A percentile compares a stretch with the other conserved stretches of the same genome.
Evolutionary conservation across 2,113 vertebrate species (phyloP).

Genomic region (Brienomyrus brachyistius): DNA sequence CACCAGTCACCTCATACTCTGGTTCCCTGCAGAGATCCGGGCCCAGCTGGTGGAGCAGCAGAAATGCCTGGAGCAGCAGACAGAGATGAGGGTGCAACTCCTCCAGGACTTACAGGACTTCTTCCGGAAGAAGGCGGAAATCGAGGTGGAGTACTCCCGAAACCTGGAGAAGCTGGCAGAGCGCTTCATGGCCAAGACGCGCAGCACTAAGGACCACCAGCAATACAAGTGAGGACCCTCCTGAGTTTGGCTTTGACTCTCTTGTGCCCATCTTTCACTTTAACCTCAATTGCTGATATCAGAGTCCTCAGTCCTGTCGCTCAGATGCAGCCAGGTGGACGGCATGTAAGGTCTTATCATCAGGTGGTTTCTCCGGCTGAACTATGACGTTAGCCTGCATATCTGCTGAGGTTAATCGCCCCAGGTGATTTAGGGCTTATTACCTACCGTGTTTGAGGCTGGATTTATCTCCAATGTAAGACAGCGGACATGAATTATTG

Average conservation of each 20-base stretch:
- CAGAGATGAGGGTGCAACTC: slow-evolving; percentile 91
- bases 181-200: slow-evolving; percentile 95
- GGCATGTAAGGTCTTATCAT: background rate
- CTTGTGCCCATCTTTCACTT: background rate
- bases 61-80: slow-evolving; percentile 97
- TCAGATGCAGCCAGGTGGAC: background rate
- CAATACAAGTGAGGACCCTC: slow-evolving; percentile 85
- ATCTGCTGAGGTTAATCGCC: background rate
- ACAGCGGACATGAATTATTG: background rate
- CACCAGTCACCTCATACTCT: background rate
- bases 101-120: slow-evolving; percentile 98
- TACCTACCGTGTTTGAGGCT: background rate
- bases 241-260: background rate
- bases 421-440: background rate
- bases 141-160: slow-evolving; percentile 93
- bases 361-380: background rate
- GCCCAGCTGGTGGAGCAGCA: slow-evolving; percentile 94
- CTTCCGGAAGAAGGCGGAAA: slow-evolving; percentile 98
- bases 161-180: slow-evolving; percentile 96
- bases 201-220: slow-evolving; percentile 95
- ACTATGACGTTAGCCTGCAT: background rate
- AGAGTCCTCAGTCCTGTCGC: background rate
- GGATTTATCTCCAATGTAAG: background rate
- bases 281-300: background rate
- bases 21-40: slow-evolving; percentile 76